Conservation (phyloP, 2,888 invertebrate genomes). For the Cylindroiulus punctatus region DNA sequence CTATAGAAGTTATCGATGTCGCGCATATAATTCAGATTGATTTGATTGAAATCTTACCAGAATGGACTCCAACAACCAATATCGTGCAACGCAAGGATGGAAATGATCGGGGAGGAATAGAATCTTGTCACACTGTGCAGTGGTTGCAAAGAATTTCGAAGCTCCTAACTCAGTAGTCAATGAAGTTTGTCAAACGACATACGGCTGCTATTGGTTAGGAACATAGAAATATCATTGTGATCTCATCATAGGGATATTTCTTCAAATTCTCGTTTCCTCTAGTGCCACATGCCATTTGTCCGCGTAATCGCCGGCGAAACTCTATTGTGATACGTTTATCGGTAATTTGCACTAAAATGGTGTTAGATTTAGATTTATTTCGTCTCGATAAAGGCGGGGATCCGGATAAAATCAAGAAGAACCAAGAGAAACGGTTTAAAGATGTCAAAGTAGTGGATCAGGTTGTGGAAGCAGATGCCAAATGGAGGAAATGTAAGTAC, state of each 20-base stretch:
- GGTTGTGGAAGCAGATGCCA: slow-evolving; percentile 86
- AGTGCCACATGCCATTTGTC: slow-evolving; percentile 8
- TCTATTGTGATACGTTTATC: background rate
- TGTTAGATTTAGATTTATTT: slow-evolving; percentile 95
- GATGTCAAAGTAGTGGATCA: slow-evolving; percentile 90
- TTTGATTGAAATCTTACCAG: background rate
- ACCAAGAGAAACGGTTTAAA: slow-evolving; percentile 92
- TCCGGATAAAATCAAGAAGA: slow-evolving; percentile 89
- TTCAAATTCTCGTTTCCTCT: background rate
- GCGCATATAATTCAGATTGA: background rate
- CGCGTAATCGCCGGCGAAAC: background rate
- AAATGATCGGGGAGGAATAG: too few relatives aligned
- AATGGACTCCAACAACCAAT: background rate
- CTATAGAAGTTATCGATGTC: background rate
- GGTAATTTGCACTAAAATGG: slow-evolving; percentile 74
- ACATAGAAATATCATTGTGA: background rate
- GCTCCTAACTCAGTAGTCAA: too few relatives aligned
- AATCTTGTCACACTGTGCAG: too few relatives aligned
- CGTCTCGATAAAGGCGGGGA: slow-evolving; percentile 95
- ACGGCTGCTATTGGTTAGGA: too few relatives aligned
- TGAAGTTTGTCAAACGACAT: too few relatives aligned
- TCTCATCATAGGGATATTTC: background rate
- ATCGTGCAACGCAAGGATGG: background rate
- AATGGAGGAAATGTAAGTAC: slow-evolving; percentile 81
- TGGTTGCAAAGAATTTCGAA: too few relatives aligned